phyloP scores from a whole-genome alignment of 2,888 invertebrate species.

The Aphidius colemani region DNA sequence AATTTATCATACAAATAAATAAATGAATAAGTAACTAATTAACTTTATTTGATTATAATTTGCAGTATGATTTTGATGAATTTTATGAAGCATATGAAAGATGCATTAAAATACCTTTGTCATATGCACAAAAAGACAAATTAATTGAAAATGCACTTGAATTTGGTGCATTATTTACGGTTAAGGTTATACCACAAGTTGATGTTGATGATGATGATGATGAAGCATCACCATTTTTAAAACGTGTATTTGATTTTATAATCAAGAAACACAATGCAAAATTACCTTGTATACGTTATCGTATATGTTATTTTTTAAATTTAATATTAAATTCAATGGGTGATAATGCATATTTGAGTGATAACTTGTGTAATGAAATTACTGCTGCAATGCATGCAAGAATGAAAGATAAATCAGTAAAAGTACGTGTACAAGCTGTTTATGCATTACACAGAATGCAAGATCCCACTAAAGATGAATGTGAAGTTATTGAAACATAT shows the following conservation, averaged over 20 bases:
- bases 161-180: conserved; percentile 75
- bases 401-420: conserved; percentile 72
- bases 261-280: conserved; percentile 64
- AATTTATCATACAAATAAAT: too few species aligned
- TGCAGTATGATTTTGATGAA: conserved; percentile 63
- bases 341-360: conserved; percentile 77
- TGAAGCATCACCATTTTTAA: conserved; percentile 62
- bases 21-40: too few species aligned
- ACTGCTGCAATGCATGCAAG: conserved; percentile 71
- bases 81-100: conserved; percentile 63
- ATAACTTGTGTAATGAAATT: conserved; percentile 75
- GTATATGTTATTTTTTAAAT: conserved; percentile 79
- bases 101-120: conserved; percentile 62
- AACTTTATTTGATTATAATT: conserved; percentile 35
- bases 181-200: conserved; percentile 54
- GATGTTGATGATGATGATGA: conserved; percentile 47
- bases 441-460: conserved; percentile 79
- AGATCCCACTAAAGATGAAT: conserved; percentile 75
- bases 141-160: conserved; percentile 71
- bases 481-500: conserved; percentile 76
- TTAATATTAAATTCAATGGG: conserved; percentile 76
- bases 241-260: conserved; percentile 68
- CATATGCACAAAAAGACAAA: conserved; percentile 70
- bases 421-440: conserved; percentile 80
- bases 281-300: conserved; percentile 68